phyloP scores from a whole-genome alignment of 2,113 vertebrate genomes.

The Xenopus tropicalis region UCB_Xtro_10.0 CM004446.2:105106001-105106500 shows the following conservation, averaged over 20 bases:
- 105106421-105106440: slow-evolving; percentile 62
- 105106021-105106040: slow-evolving; percentile 81
- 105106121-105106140: slow-evolving; percentile 67
- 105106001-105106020: slow-evolving; percentile 72
- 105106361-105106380: slow-evolving; percentile 89
- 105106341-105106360: slow-evolving; percentile 99
- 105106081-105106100: slow-evolving; percentile 54
- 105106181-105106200: slow-evolving; percentile 95
- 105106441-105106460: slow-evolving; percentile 32
- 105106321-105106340: slow-evolving; percentile 73
- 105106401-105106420: slow-evolving; percentile 60
- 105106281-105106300: slow-evolving; percentile 99
- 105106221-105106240: slow-evolving; percentile 98
- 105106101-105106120: slow-evolving; percentile 88
- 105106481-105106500: no score
- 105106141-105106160: slow-evolving; percentile 95
- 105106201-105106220: slow-evolving; percentile 86
- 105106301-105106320: slow-evolving; percentile 99
- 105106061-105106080: slow-evolving; percentile 55
- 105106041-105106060: slow-evolving; percentile 74
- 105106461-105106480: neutral
- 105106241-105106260: slow-evolving; percentile 99
- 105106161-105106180: slow-evolving; percentile 98
- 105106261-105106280: slow-evolving; percentile 98
- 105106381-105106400: slow-evolving; percentile 78